A percentile compares a stretch with the other conserved stretches of the same genome.
phyloP scores from a whole-genome alignment of 2,888 invertebrate species.

The Harmothoe impar region DNA sequence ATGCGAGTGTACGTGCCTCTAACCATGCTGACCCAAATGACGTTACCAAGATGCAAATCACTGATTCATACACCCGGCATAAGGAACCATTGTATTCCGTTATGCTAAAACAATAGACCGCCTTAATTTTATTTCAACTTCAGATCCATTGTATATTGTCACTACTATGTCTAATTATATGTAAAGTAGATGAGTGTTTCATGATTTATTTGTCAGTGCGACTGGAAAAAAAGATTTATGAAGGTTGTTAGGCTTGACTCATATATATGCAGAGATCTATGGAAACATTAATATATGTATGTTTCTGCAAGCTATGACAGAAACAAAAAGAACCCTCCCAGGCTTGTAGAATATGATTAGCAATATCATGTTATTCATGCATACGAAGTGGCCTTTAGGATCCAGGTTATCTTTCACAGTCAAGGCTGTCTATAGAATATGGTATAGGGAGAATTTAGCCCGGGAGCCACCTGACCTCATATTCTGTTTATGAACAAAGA shows the following conservation, averaged over 20 bases:
- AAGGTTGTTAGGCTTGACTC: neutral
- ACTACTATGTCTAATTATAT: neutral
- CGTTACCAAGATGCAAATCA: constrained; percentile 52
- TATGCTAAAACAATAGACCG: constrained; percentile 38
- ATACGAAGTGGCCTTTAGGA: neutral
- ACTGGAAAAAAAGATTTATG: neutral
- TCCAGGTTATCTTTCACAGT: neutral
- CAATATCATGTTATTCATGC: neutral
- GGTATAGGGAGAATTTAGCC: too few relatives aligned
- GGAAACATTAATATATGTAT: constrained; percentile 20
- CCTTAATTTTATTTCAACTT: constrained; percentile 48
- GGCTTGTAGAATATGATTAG: constrained; percentile 29
- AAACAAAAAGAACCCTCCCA: neutral
- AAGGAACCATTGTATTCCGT: constrained; percentile 52
- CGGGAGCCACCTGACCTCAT: too few relatives aligned
- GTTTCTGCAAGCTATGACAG: too few relatives aligned
- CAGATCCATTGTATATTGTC: neutral
- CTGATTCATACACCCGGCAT: constrained; percentile 21
- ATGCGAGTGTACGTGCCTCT: neutral
- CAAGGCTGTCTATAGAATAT: too few relatives aligned
- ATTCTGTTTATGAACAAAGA: too few relatives aligned
- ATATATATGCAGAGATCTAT: neutral
- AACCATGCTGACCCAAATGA: constrained; percentile 59
- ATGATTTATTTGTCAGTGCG: neutral
- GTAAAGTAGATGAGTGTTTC: neutral